These are phyloP conservation scores for Oryzias dopingdopingensis DNA, from an alignment of 2,797 vertebrate species.

Conservation along the genomic window DNA sequence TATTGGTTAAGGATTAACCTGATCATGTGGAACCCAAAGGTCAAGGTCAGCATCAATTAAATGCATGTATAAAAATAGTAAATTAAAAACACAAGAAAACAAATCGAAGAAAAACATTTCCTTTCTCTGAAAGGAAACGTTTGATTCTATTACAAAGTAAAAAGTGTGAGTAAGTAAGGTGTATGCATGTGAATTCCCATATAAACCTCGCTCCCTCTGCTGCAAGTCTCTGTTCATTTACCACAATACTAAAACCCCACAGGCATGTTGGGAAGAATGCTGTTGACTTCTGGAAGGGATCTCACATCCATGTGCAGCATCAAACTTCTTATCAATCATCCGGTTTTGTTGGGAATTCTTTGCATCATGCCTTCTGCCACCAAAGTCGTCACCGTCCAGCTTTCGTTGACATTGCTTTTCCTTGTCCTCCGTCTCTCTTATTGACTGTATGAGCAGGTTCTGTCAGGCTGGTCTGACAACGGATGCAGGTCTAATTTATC, in stretches of 20 bases:
- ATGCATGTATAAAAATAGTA: no score
- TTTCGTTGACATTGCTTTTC: conserved; percentile 12
- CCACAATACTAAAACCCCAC: conserved; percentile 13
- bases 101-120: no score
- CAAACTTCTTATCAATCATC: conserved; percentile 3
- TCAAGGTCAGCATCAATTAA: no score
- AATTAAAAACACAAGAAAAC: no score
- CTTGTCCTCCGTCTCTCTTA: conserved; percentile 11
- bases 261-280: neutral
- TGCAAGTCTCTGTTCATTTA: conserved; percentile 24
- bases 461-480: conserved; percentile 57
- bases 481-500: conserved; percentile 56
- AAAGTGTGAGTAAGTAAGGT: no score
- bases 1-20: no score
- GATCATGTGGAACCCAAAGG: no score
- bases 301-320: conserved; percentile 2
- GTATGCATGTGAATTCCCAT: no score
- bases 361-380: conserved; percentile 12
- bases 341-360: conserved; percentile 27
- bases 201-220: no score
- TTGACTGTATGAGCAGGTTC: conserved; percentile 39
- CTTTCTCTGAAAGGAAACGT: no score
- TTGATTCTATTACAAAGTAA: no score
- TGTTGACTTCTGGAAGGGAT: conserved; percentile 8
- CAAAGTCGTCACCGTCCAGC: conserved; percentile 11